These are phyloP conservation scores for Sebastes aleutianus DNA, from an alignment of 2,797 vertebrate species.

Conservation along the genomic window DNA sequence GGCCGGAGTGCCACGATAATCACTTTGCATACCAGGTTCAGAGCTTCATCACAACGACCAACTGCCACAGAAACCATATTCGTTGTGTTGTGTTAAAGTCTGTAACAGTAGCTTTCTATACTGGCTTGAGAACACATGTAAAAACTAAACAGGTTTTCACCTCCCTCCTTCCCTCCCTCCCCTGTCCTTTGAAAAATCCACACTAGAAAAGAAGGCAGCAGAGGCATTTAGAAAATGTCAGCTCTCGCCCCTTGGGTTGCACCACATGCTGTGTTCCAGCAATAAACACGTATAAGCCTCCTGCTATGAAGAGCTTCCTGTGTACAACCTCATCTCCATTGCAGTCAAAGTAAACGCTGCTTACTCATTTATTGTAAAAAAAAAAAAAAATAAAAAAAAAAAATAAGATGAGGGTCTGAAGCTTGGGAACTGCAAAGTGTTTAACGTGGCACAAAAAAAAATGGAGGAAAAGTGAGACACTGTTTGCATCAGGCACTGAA, in stretches of 20 bases:
- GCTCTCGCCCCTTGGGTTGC: constrained; percentile 59
- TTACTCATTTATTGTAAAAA: constrained; percentile 32
- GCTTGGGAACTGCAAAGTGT: constrained; percentile 76
- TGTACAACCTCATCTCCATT: constrained; percentile 41
- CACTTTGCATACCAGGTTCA: constrained; percentile 79
- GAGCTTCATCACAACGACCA: constrained; percentile 55
- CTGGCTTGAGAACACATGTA: constrained; percentile 12
- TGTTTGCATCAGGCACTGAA: constrained; percentile 85
- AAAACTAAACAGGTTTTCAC: constrained; percentile 22
- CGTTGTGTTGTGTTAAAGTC: neutral
- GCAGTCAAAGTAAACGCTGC: constrained; percentile 39
- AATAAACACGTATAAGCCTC: constrained; percentile 58
- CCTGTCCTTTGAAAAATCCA: constrained; percentile 47
- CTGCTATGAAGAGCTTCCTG: constrained; percentile 47
- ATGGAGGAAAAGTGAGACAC: constrained; percentile 79
- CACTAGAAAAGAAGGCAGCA: constrained; percentile 43
- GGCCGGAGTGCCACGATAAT: constrained; percentile 76
- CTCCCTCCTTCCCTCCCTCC: neutral
- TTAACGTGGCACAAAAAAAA: constrained; percentile 79
- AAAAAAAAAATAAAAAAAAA: neutral
- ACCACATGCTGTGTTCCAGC: constrained; percentile 45
- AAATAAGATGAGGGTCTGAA: constrained; percentile 62
- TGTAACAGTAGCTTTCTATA: neutral
- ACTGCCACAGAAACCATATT: constrained; percentile 1
- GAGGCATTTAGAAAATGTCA: constrained; percentile 83